Evolutionary conservation across 2,113 vertebrate genomes (phyloP).

Genomic region (Patagioenas fasciata): DNA sequence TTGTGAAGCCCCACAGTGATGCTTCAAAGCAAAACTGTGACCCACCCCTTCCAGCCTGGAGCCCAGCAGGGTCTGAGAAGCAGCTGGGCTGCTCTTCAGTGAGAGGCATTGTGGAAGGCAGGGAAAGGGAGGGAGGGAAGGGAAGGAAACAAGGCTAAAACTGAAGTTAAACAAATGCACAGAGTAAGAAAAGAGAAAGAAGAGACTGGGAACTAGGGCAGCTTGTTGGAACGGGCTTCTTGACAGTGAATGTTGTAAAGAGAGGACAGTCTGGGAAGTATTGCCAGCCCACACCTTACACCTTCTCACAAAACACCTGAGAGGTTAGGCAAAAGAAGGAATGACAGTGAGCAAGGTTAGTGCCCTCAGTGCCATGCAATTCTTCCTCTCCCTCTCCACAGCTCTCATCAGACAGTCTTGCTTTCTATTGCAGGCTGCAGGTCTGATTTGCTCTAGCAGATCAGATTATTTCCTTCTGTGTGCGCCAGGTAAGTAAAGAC

Average conservation of each 20-base stretch:
- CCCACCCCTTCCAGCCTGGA: background rate
- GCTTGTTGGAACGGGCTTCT: background rate
- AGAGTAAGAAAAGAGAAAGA: background rate
- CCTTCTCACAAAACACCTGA: background rate
- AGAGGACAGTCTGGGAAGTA: background rate
- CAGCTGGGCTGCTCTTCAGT: slow-evolving; percentile 9
- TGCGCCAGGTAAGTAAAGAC: background rate
- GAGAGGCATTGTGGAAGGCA: background rate
- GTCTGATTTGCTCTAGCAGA: background rate
- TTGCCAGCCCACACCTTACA: background rate
- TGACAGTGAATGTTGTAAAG: background rate
- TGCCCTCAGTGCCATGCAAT: background rate
- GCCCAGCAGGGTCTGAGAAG: slow-evolving; percentile 12
- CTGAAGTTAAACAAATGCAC: background rate
- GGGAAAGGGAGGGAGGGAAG: background rate
- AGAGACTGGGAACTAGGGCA: background rate
- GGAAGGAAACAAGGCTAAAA: background rate
- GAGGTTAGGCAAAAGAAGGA: background rate
- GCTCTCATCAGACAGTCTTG: background rate
- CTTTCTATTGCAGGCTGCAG: background rate
- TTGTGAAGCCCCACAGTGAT: background rate
- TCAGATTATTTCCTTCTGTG: background rate
- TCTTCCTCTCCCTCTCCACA: background rate
- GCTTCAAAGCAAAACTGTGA: slow-evolving; percentile 41
- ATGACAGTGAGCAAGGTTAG: background rate